Evolutionary conservation across 2,888 invertebrate genomes (phyloP).

Genomic region (Baccha elongata): DNA sequence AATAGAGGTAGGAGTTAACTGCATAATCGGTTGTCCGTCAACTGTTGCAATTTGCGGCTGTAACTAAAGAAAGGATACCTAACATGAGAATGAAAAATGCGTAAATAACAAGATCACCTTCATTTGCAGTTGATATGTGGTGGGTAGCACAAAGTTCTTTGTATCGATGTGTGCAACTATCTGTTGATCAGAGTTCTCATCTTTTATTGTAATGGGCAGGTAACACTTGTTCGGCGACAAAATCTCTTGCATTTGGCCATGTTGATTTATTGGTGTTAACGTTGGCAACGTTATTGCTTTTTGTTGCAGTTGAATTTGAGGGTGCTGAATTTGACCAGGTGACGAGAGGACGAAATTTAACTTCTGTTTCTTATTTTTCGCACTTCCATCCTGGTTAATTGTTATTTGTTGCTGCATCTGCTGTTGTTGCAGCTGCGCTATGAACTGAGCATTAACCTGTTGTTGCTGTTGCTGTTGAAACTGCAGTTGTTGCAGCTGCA

Average conservation of each 20-base stretch:
- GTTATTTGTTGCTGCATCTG: conserved; percentile 75
- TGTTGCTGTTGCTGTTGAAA: conserved; percentile 75
- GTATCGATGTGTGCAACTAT: conserved; percentile 82
- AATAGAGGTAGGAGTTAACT: conserved; percentile 80
- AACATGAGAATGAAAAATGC: conserved; percentile 1
- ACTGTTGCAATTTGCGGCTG: conserved; percentile 82
- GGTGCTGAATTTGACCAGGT: conserved; percentile 75
- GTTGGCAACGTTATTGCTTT: conserved; percentile 72
- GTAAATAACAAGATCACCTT: conserved; percentile 76
- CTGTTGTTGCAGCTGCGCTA: conserved; percentile 59
- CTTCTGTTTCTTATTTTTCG: conserved; percentile 80
- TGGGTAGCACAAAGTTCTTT: conserved; percentile 81
- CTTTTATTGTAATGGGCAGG: conserved; percentile 81
- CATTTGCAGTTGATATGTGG: conserved; percentile 82
- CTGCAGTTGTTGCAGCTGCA: conserved; percentile 76
- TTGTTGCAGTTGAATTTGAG: conserved; percentile 73
- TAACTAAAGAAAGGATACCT: conserved; percentile 74
- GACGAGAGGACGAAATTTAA: conserved; percentile 81
- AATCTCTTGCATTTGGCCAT: conserved; percentile 75
- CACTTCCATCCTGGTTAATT: conserved; percentile 64
- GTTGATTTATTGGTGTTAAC: conserved; percentile 72
- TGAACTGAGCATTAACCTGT: conserved; percentile 72
- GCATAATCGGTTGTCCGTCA: conserved; percentile 82
- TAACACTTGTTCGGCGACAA: conserved; percentile 81
- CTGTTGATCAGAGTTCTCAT: conserved; percentile 81